Evolutionary conservation across 1,140 invertebrate species (phyloP), one percentile per base, ranked within the genome.

Genomic region (Drosophila varians): DNA sequence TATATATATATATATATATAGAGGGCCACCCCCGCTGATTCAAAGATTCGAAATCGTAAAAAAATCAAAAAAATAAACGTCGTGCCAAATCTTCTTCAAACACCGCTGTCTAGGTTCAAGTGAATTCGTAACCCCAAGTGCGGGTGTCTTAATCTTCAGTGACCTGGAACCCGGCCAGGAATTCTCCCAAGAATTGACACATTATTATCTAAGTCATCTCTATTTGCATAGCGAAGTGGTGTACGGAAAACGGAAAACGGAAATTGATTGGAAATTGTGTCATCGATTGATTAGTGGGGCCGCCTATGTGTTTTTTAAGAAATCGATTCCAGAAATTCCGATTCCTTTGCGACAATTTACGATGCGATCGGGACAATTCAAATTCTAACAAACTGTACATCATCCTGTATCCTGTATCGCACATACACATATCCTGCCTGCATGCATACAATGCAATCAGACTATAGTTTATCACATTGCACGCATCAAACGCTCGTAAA

Each of bases 381-480:
- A 80, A 86, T 86, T 89, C 86, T 89, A 89, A 89, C 86, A 89
- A 89, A 82, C 86, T 82, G 77, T 89, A 72, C 80, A 89, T 89
- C 86, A 89, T 74, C 66, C 64, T 38, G 21, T 66, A 34, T 45
- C 19, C 43, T 14, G 38, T 26, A 52, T 65, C n/a, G n/a, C n/a
- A n/a, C n/a, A n/a, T n/a, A n/a, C n/a, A n/a, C n/a, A n/a, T n/a
- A n/a, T n/a, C n/a, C n/a, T n/a, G n/a, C 19, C 43, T 14, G 38
- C 21, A 52, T 65, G 49, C 25, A 57, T 49, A 69, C 76, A 74
- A 76, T 45, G 62, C 53, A 62, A 65, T 18, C 38, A 66, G 73
- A 26, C 55, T 65, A 40, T 58, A 69, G 72, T 76, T 84, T 73
- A 86, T 86, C 80, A 57, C 72, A 53, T 62, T 61, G 72, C 56